These are phyloP conservation scores for Linyphia triangularis DNA, from an alignment of 2,888 invertebrate genomes.

Conservation along the genomic window DNA sequence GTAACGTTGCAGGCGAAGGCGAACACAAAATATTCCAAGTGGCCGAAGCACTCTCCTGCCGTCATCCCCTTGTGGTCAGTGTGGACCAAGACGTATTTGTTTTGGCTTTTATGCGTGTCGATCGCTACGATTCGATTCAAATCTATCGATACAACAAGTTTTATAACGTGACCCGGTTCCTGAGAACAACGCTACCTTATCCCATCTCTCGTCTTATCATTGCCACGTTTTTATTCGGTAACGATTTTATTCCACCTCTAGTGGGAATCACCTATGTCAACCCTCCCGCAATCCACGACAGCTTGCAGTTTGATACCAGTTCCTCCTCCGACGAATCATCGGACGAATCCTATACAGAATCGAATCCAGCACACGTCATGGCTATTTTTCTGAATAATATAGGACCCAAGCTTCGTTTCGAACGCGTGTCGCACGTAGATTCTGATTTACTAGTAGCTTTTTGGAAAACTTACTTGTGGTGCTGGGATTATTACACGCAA, in stretches of 20 bases:
- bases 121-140: constrained; percentile 24
- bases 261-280: constrained; percentile 7
- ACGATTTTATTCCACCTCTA: constrained; percentile 25
- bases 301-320: background rate
- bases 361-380: background rate
- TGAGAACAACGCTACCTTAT: background rate
- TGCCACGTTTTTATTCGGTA: constrained; percentile 29
- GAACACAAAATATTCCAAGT: constrained; percentile 29
- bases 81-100: constrained; percentile 50
- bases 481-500: background rate
- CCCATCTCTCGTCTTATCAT: background rate
- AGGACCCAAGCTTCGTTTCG: background rate
- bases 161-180: background rate
- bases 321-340: background rate
- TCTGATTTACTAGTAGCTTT: background rate
- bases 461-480: constrained; percentile 10
- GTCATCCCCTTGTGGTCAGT: constrained; percentile 5
- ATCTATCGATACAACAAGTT: constrained; percentile 16
- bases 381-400: background rate
- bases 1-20: constrained; percentile 18
- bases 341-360: background rate
- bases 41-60: background rate
- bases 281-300: background rate
- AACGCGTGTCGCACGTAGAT: background rate
- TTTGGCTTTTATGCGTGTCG: background rate